Percentiles rank a stretch among this genome's conserved stretches.
These are phyloP conservation scores for Chloroceryle aenea DNA, from an alignment of 2,113 vertebrate genomes.

Conservation along the genomic window DNA sequence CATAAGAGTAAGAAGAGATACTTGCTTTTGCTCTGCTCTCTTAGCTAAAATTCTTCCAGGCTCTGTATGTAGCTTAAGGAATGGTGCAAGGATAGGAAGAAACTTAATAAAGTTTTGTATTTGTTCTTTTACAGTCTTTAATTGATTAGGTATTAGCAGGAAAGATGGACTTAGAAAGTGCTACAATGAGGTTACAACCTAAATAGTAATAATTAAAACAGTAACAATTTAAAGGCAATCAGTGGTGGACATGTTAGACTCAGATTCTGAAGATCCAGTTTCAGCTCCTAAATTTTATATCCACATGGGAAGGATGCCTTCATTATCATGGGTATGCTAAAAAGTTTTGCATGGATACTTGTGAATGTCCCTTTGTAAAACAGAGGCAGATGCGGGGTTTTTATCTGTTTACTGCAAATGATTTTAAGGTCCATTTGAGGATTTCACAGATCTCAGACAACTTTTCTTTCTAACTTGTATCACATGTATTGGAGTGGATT, in stretches of 20 bases:
- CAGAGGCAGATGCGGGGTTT: neutral
- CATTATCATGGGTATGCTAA: fast-evolving
- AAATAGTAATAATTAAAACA: neutral
- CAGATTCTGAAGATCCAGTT: neutral
- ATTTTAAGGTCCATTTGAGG: neutral
- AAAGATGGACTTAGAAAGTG: neutral
- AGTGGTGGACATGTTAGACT: neutral
- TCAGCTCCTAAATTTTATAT: neutral
- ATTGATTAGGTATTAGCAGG: neutral
- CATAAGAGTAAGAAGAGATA: neutral
- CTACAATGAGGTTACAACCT: neutral
- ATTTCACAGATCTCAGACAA: neutral
- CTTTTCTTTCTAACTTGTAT: neutral
- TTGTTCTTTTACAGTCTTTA: neutral
- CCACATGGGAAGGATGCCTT: neutral
- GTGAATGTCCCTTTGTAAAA: neutral
- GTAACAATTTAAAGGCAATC: neutral
- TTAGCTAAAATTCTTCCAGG: neutral
- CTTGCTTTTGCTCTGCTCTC: neutral
- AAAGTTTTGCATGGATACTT: neutral
- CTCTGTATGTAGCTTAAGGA: neutral
- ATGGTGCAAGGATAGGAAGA: neutral
- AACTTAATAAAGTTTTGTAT: neutral
- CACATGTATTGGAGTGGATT: neutral
- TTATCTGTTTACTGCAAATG: neutral